Base-by-base conservation (phyloP, 2,113 vertebrate species). In the Xiphophorus hellerii region DNA sequence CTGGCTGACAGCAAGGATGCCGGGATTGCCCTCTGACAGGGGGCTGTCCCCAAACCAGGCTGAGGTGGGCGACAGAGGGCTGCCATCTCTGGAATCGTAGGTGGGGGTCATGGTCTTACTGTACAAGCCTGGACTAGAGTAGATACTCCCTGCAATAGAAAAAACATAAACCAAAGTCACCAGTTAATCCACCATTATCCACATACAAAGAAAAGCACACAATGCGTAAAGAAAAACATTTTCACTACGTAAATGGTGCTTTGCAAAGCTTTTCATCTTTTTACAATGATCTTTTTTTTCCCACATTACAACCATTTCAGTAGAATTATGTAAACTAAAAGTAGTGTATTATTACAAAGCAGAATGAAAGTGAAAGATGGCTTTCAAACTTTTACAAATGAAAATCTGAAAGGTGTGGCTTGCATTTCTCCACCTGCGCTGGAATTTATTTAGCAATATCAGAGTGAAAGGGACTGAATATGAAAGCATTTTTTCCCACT, bases 81-180 rank as follows among this genome's bases (percentile, higher is more conserved):
- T 99, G 83, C 98, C 98, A 8, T 99, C 98, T 39, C 98, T 95
- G 37, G 98, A 97, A 87, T 99, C 97, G 6, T 99, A 99, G 65
- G 98, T 99, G 12, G 98, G 98, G 0, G 98, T 99, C 98, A 99
- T 99, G 8, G 98, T 99, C 93, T 99, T 99, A 88, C 98, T 99
- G 88, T 99, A 99, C 39, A 99, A 94, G 80, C 98, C 98, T 48
- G 98, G 98, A 92, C 98, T 99, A 15, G 98, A 99, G 90, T 99
- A 99, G 90, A 99, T 97, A 89, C 97, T 99, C 91, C 98, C 98
- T 99, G 92, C 51, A 58, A n/a, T 10, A 84, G 88, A 92, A 66
- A 29, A 48, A 90, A 62, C 33, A 29, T 5, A 39, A 39, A 30
- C 76, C 10, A 80, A 28, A 80, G 48, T 8, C 58, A 73, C 60